Evolutionary conservation across 1,140 invertebrate species (phyloP), one percentile per base, ranked within the genome.

Genomic region (Phortica variegata): DNA sequence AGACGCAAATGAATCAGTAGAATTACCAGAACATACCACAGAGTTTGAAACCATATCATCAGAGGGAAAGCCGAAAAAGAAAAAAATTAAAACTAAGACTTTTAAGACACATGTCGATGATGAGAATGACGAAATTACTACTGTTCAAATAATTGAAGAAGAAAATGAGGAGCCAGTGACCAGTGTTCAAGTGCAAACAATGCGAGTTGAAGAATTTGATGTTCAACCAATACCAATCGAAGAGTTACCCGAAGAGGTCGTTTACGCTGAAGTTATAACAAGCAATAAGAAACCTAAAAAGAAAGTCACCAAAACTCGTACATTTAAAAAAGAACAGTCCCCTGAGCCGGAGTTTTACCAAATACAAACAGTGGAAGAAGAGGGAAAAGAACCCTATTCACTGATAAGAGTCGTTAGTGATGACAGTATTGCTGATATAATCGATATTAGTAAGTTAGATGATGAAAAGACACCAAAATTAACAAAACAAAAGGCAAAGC

Each of bases 341-440:
- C 46, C 61, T 3, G 60, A 73, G 16, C 65, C 73, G 5, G 61
- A 78, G 60, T 66, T 61, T 40, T 75, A 71, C 43, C 73, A 77
- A 63, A 73, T 79, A 45, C 56, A 63, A 51, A 76, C 77, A 13
- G 46, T 78, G 16, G 77, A 79, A 50, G 75, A 78, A 59, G 75
- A 79, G 51, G 66, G 72, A 44, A 56, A 76, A 60, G 77, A 74
- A 52, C 66, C 68, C 56, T 58, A 55, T 50, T 76, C 65, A 46
- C 61, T 50, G 43, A 66, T 79, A 13, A 61, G 68, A 29, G 65
- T 72, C 49, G 61, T 74, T 18, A 74, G 66, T 49, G 71, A 74
- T 55, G 71, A 69, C 34, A 69, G 58, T 32, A 75, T 68, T 48
- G 63, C 75, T 31, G 60, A 78, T 51, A 56, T 74, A 29, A 75